Percentiles rank a stretch among this genome's conserved stretches.
Evolutionary conservation across 2,888 invertebrate species (phyloP).

Genomic region (Pristionchus mayeri): DNA sequence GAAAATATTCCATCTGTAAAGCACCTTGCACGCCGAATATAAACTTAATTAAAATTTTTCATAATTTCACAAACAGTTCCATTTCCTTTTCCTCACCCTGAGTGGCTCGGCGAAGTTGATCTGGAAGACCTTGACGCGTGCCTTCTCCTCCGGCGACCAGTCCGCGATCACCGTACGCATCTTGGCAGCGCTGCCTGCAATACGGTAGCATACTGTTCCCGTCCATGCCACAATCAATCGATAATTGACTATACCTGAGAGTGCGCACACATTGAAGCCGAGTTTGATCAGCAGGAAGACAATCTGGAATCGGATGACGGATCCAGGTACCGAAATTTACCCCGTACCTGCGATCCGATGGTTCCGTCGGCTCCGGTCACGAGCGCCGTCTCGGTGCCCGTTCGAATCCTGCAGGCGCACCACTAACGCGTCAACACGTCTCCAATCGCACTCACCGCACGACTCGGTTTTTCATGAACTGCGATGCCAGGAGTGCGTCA

Average conservation of each 20-base stretch:
- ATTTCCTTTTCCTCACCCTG: constrained; percentile 23
- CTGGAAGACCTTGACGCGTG: constrained; percentile 35
- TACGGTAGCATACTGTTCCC: background rate
- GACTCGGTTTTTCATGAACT: constrained; percentile 28
- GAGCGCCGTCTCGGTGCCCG: constrained; percentile 29
- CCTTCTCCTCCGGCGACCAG: constrained; percentile 11
- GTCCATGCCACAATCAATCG: background rate
- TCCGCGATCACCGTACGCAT: constrained; percentile 34
- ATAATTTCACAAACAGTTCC: too few relatives aligned
- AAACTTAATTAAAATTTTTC: too few relatives aligned
- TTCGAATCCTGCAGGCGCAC: background rate
- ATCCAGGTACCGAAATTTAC: background rate
- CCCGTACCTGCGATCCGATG: constrained; percentile 41
- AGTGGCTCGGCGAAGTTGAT: constrained; percentile 46
- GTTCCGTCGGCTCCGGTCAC: constrained; percentile 49
- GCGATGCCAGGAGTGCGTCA: constrained; percentile 38
- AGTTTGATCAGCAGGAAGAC: constrained; percentile 45
- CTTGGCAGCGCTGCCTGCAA: constrained; percentile 40
- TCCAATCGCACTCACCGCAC: background rate
- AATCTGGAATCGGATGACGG: background rate
- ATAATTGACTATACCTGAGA: constrained; percentile 6
- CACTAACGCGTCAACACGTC: background rate
- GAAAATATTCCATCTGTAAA: background rate
- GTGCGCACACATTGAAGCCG: constrained; percentile 38
- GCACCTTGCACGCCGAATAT: background rate